These are phyloP conservation scores for Cladopsammia gracilis DNA, from an alignment of 64 coral and sea anemone species.

Conservation along the genomic window DNA sequence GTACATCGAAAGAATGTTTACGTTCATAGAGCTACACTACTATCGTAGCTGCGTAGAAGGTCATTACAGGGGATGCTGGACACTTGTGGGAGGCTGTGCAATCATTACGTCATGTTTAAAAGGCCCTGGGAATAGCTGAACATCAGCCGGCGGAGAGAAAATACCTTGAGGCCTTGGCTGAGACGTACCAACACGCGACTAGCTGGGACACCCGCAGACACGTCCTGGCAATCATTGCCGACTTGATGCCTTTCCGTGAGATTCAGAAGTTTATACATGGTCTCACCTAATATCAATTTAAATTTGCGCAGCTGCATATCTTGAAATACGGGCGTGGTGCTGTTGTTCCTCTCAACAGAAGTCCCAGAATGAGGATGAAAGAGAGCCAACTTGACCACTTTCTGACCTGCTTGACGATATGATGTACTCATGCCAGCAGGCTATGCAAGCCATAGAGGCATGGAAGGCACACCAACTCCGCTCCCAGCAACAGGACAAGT, in stretches of 20 bases:
- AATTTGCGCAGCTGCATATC: constrained; percentile 16
- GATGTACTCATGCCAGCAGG: constrained; percentile 24
- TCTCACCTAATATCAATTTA: constrained; percentile 25
- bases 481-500: no score
- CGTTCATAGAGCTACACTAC: no score
- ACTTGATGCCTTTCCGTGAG: constrained; percentile 29
- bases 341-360: constrained; percentile 33
- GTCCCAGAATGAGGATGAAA: constrained; percentile 23
- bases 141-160: constrained; percentile 1
- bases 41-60: constrained; percentile 37
- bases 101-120: constrained; percentile 11
- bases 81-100: constrained; percentile 48
- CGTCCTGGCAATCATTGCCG: constrained; percentile 51
- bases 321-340: constrained; percentile 32
- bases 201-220: constrained; percentile 60
- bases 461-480: constrained; percentile 53
- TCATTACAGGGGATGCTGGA: constrained; percentile 57
- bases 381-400: constrained; percentile 44
- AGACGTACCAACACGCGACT: constrained; percentile 48
- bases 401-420: constrained; percentile 46
- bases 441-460: constrained; percentile 11
- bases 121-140: background rate
- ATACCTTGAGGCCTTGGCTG: constrained; percentile 44
- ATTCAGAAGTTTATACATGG: constrained; percentile 52
- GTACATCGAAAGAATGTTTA: constrained; percentile 4